phyloP scores from a whole-genome alignment of 2,888 invertebrate genomes.

The Corbicula japonica region DNA sequence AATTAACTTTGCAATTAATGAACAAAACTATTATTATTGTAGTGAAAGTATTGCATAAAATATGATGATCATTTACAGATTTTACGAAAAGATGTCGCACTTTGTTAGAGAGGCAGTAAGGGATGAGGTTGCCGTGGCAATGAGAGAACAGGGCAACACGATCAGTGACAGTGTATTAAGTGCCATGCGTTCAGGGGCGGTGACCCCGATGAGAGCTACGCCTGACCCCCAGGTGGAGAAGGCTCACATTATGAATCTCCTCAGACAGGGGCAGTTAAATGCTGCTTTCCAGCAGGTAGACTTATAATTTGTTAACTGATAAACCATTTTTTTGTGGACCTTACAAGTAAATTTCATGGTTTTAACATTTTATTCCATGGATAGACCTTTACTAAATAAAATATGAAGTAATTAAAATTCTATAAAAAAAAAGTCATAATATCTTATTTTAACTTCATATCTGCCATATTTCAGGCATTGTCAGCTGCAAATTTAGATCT shows the following conservation, averaged over 20 bases:
- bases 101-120: constrained; percentile 81
- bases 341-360: neutral
- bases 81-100: constrained; percentile 84
- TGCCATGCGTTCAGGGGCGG: constrained; percentile 91
- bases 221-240: constrained; percentile 80
- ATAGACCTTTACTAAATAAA: neutral
- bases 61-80: no score
- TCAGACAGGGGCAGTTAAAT: constrained; percentile 92
- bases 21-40: no score
- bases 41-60: no score
- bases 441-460: no score
- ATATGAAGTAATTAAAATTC: no score
- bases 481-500: constrained; percentile 94
- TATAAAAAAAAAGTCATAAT: no score
- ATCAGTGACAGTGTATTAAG: constrained; percentile 89
- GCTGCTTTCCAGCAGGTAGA: constrained; percentile 92
- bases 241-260: constrained; percentile 90
- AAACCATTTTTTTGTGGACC: neutral
- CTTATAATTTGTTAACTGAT: neutral
- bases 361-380: neutral
- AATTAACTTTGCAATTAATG: no score
- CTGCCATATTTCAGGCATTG: constrained; percentile 91
- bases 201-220: constrained; percentile 90
- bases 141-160: constrained; percentile 89
- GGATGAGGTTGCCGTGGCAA: constrained; percentile 83